Percentiles rank a stretch among this genome's conserved stretches.
phyloP scores from a whole-genome alignment of 2,888 invertebrate species.

The Xestia sexstrigata region DNA sequence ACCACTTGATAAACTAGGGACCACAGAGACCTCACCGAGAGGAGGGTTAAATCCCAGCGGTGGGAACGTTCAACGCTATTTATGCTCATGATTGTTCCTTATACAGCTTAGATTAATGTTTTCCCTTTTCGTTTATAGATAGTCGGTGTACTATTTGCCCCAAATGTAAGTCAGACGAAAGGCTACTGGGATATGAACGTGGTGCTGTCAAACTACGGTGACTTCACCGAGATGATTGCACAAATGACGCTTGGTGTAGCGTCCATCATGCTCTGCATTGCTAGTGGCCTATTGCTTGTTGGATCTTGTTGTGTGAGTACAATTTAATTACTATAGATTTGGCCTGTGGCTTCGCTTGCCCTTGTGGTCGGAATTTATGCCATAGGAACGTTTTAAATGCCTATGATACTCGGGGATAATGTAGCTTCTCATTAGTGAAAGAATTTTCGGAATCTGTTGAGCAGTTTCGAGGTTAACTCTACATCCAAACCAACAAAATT shows the following conservation, averaged over 20 bases:
- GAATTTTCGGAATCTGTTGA: background rate
- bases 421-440: background rate
- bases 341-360: background rate
- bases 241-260: slow-evolving; percentile 77
- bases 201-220: slow-evolving; percentile 75
- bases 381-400: background rate
- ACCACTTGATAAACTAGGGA: no score
- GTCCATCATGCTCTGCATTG: slow-evolving; percentile 77
- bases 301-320: slow-evolving; percentile 80
- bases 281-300: slow-evolving; percentile 76
- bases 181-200: slow-evolving; percentile 79
- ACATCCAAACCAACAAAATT: background rate
- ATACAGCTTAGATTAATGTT: background rate
- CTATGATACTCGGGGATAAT: background rate
- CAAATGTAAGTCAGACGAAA: slow-evolving; percentile 77
- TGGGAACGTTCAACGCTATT: background rate
- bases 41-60: background rate
- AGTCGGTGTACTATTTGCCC: slow-evolving; percentile 79
- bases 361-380: background rate
- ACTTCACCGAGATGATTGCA: slow-evolving; percentile 70
- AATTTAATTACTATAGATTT: background rate
- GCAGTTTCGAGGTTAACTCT: background rate
- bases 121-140: slow-evolving; percentile 66
- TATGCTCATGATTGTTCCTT: background rate
- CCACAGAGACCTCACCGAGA: background rate